Evolutionary conservation across 2,797 vertebrate genomes (phyloP).

Genomic region (Phalloptychus januarius): DNA sequence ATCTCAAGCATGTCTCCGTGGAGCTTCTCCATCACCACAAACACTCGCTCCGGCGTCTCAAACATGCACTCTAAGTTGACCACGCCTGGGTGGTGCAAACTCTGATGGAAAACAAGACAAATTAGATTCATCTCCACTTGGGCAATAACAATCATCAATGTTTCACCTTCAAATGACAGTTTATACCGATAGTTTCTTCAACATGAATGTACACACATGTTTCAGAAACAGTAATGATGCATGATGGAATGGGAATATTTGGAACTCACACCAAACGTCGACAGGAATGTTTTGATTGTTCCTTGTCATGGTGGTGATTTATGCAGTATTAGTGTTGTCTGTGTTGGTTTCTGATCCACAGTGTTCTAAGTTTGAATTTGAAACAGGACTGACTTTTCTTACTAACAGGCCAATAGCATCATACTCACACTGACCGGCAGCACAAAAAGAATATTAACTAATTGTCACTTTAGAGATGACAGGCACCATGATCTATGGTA

Average conservation of each 20-base stretch:
- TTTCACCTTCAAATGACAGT: background rate
- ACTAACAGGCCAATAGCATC: background rate
- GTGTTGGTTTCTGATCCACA: background rate
- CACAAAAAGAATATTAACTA: background rate
- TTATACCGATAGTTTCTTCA: background rate
- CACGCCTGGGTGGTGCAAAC: slow-evolving; percentile 92
- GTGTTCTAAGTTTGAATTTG: background rate
- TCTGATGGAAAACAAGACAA: slow-evolving; percentile 70
- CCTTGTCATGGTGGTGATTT: background rate
- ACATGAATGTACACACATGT: background rate
- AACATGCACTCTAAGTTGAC: slow-evolving; percentile 99
- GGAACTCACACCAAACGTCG: background rate
- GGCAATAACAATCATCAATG: background rate
- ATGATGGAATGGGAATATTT: background rate
- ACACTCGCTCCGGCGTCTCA: slow-evolving; percentile 93
- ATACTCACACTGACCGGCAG: background rate
- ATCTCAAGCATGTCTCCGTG: slow-evolving; percentile 99
- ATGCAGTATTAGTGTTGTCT: background rate
- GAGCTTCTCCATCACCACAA: slow-evolving; percentile 99
- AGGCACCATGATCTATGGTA: no score
- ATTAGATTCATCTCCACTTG: background rate
- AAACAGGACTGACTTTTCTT: background rate
- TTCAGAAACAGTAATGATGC: background rate
- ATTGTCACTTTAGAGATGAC: background rate
- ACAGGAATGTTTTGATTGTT: background rate